These are phyloP conservation scores for Eutrigla gurnardus DNA, from an alignment of 2,797 vertebrate species.

Conservation along the genomic window DNA sequence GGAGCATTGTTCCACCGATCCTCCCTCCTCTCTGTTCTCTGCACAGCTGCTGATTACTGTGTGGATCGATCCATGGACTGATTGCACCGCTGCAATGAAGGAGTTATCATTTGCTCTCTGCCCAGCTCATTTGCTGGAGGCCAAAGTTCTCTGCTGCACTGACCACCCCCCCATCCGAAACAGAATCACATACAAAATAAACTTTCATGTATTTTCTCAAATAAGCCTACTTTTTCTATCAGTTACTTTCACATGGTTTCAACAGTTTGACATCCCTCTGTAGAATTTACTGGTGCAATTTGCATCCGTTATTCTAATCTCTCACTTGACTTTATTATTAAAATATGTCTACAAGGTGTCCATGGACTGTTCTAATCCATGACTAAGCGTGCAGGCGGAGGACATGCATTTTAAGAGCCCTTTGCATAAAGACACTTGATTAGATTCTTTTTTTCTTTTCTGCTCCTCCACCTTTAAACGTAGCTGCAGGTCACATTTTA, in stretches of 20 bases:
- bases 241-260: background rate
- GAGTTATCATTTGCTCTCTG: conserved; percentile 50
- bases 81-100: conserved; percentile 67
- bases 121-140: conserved; percentile 51
- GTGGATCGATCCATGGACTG: conserved; percentile 60
- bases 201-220: background rate
- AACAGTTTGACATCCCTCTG: no score
- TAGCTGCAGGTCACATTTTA: conserved; percentile 58
- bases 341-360: conserved; percentile 32
- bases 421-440: conserved; percentile 49
- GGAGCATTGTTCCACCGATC: conserved; percentile 35
- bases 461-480: conserved; percentile 42
- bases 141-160: conserved; percentile 49
- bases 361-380: conserved; percentile 19
- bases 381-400: conserved; percentile 6
- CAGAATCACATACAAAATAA: background rate
- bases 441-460: conserved; percentile 43
- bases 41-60: conserved; percentile 64
- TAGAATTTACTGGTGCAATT: background rate
- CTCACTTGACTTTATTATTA: conserved; percentile 22
- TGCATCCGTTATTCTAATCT: background rate
- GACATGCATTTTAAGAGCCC: conserved; percentile 45
- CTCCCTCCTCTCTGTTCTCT: conserved; percentile 30
- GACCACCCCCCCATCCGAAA: background rate
- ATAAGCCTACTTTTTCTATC: background rate